Conservation (phyloP, 2,113 vertebrate species). For the Hemicordylus capensis region DNA sequence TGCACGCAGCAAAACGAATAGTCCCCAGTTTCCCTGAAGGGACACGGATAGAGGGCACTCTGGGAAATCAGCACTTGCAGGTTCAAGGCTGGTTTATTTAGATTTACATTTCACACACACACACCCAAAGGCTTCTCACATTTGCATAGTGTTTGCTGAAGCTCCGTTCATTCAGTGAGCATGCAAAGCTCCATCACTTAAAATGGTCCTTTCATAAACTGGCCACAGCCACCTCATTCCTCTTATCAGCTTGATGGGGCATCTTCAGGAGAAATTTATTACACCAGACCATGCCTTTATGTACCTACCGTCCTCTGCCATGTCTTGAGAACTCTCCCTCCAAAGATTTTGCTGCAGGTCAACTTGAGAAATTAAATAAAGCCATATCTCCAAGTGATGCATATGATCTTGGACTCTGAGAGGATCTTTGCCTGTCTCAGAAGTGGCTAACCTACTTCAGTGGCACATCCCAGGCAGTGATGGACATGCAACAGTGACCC, state of each 20-base stretch:
- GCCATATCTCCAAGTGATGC: neutral
- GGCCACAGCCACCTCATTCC: fast-evolving
- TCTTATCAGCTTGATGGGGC: neutral
- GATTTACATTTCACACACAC: neutral
- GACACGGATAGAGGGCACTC: fast-evolving
- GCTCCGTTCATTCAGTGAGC: neutral
- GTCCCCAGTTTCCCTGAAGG: neutral
- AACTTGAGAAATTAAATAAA: neutral
- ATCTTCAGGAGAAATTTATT: fast-evolving
- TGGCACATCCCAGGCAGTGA: neutral
- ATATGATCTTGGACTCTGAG: neutral
- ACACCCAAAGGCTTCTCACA: fast-evolving
- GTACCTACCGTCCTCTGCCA: neutral
- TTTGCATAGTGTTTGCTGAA: neutral
- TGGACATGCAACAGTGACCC: neutral
- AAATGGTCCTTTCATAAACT: neutral
- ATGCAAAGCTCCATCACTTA: neutral
- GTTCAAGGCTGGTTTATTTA: neutral
- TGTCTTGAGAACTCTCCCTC: slow-evolving; percentile 5
- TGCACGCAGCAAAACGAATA: neutral
- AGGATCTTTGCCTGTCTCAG: fast-evolving
- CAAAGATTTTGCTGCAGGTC: fast-evolving
- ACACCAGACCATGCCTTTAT: neutral
- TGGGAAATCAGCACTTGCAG: neutral
- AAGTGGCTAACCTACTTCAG: neutral